Conservation (phyloP, 1,140 invertebrate genomes). For the Habropoda laboriosa region DNA sequence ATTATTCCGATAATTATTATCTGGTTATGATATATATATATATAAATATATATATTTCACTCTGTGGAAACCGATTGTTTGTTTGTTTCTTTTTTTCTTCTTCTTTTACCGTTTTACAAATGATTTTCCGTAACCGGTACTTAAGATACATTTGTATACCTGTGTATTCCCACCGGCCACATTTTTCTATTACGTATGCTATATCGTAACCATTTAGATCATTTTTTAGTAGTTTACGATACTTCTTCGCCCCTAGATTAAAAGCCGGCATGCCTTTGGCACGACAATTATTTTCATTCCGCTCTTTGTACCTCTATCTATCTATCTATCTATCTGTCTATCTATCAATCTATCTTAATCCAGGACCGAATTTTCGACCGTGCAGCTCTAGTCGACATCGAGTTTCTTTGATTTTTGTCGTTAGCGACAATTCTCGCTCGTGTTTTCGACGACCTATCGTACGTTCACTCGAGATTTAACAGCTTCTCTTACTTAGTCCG, state of each 20-base stretch:
- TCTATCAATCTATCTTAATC: too few species aligned
- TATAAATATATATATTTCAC: too few species aligned
- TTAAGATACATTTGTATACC: too few species aligned
- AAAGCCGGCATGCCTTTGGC: slow-evolving; percentile 25
- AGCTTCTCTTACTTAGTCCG: too few species aligned
- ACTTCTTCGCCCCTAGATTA: slow-evolving; percentile 3
- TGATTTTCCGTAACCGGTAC: slow-evolving; percentile 1
- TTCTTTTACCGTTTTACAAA: neutral
- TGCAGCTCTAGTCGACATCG: slow-evolving; percentile 14
- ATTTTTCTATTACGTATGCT: slow-evolving; percentile 28
- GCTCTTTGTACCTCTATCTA: too few species aligned
- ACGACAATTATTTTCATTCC: slow-evolving; percentile 29
- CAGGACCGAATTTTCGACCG: slow-evolving; percentile 27
- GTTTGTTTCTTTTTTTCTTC: neutral
- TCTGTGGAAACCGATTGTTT: slow-evolving; percentile 17
- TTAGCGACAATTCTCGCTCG: neutral
- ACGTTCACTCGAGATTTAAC: neutral
- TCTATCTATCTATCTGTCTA: too few species aligned
- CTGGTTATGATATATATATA: slow-evolving; percentile 47
- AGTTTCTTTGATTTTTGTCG: slow-evolving; percentile 11
- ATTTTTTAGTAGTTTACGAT: slow-evolving; percentile 11
- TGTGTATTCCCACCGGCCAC: neutral
- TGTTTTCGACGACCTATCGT: neutral
- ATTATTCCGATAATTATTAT: slow-evolving; percentile 32
- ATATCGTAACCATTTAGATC: neutral